Conservation (phyloP, 2,113 vertebrate species). For the Peromyscus leucopus region DNA sequence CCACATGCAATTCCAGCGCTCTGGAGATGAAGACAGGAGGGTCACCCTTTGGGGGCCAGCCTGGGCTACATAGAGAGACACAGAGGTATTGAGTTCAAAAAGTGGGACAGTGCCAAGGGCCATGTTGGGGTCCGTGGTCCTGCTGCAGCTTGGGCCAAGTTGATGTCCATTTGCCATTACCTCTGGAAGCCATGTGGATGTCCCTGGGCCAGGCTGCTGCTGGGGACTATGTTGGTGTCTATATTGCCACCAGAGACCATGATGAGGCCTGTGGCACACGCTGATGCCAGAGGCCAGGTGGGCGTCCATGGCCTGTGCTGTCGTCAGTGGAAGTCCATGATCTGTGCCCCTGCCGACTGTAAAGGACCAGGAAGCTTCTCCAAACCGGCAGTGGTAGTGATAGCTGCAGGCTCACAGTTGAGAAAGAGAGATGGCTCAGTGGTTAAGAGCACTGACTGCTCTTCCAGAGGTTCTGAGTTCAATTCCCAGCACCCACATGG, state of each 20-base stretch:
- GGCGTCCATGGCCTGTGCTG: not conserved
- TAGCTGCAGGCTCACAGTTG: not conserved
- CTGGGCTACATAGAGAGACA: not conserved
- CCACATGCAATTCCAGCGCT: not conserved
- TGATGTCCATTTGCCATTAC: too few relatives aligned
- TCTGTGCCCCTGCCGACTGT: not conserved
- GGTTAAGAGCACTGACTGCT: too few relatives aligned
- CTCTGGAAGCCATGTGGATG: not conserved
- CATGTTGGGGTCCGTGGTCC: too few relatives aligned
- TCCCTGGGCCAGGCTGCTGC: not conserved
- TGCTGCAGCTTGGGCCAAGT: too few relatives aligned
- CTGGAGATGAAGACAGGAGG: not conserved
- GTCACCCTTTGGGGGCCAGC: not conserved
- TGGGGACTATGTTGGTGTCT: not conserved
- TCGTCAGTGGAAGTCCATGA: too few relatives aligned
- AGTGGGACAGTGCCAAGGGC: not conserved
- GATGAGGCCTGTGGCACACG: not conserved
- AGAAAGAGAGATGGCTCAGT: not conserved
- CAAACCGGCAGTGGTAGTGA: fast-evolving
- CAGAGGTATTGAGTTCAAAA: not conserved
- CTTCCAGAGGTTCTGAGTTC: too few relatives aligned
- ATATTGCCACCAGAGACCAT: not conserved
- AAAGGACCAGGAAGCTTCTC: not conserved
- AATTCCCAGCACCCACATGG: too few relatives aligned
- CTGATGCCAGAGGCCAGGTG: not conserved